A percentile compares a stretch with the other conserved stretches of the same genome.
Conservation (phyloP, 2,888 invertebrate genomes). For the Meteorus colon region DNA sequence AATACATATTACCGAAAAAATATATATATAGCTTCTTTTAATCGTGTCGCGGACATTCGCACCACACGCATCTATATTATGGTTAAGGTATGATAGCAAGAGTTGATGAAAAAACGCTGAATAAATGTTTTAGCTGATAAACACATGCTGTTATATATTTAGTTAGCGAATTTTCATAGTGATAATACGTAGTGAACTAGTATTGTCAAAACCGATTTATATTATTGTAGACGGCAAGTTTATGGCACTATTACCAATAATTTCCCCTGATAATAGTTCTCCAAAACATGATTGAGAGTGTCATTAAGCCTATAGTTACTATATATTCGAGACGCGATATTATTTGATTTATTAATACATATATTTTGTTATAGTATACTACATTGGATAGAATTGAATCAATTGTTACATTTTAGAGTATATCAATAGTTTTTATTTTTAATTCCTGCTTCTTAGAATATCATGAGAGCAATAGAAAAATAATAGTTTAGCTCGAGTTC, state of each 20-base stretch:
- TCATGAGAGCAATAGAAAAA: constrained; percentile 46
- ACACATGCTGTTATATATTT: constrained; percentile 48
- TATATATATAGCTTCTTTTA: constrained; percentile 4
- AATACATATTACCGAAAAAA: constrained; percentile 4
- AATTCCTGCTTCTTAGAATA: constrained; percentile 59
- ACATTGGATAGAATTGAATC: constrained; percentile 8
- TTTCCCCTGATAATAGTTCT: constrained; percentile 24
- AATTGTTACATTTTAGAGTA: constrained; percentile 37
- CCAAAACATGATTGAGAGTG: background rate
- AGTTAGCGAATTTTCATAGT: constrained; percentile 52
- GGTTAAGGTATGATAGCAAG: constrained; percentile 49
- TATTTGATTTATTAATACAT: background rate
- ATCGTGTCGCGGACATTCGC: constrained; percentile 46
- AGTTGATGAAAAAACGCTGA: constrained; percentile 51
- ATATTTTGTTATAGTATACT: constrained; percentile 4
- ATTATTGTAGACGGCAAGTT: constrained; percentile 45
- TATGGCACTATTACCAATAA: constrained; percentile 37
- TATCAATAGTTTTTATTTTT: constrained; percentile 49
- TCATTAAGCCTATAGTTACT: background rate
- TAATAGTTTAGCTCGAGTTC: constrained; percentile 33
- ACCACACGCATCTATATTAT: constrained; percentile 36
- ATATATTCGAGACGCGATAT: constrained; percentile 9
- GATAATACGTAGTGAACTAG: constrained; percentile 52
- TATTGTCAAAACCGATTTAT: constrained; percentile 48
- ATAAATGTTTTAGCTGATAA: constrained; percentile 54